A percentile compares a stretch with the other conserved stretches of the same genome.
phyloP scores from a whole-genome alignment of 2,888 invertebrate genomes.

The Clostera curtula region DNA sequence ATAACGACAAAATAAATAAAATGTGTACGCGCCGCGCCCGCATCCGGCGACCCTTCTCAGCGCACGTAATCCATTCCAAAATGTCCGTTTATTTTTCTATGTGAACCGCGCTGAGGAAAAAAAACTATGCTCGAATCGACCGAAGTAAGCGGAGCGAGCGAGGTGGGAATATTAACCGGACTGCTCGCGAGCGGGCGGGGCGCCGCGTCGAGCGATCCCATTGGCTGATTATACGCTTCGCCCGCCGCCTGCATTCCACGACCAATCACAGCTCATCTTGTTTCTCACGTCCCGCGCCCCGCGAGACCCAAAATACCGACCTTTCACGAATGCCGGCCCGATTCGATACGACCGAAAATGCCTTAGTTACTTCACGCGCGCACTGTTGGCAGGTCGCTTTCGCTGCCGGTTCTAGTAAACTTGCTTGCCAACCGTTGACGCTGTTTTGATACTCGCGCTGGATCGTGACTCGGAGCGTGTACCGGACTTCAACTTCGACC shows the following conservation, averaged over 20 bases:
- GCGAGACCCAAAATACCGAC: conserved; percentile 59
- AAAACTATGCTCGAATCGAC: conserved; percentile 59
- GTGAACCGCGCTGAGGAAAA: conserved; percentile 48
- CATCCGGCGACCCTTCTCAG: conserved; percentile 61
- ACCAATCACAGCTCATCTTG: conserved; percentile 42
- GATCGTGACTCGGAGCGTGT: conserved; percentile 15
- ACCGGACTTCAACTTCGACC: conserved; percentile 11
- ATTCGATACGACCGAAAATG: conserved; percentile 72
- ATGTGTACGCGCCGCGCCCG: conserved; percentile 48
- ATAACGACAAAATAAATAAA: conserved; percentile 63
- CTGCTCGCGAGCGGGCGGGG: conserved; percentile 48
- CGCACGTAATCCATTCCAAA: conserved; percentile 57
- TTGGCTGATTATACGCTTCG: conserved; percentile 46
- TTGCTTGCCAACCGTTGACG: conserved; percentile 26
- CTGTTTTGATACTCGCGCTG: conserved; percentile 16
- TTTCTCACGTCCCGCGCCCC: conserved; percentile 52
- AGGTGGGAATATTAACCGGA: conserved; percentile 40
- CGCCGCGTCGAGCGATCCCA: conserved; percentile 39
- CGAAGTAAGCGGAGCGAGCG: conserved; percentile 42
- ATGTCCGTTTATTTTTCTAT: conserved; percentile 74
- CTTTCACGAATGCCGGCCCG: conserved; percentile 70
- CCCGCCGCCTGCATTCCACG: conserved; percentile 51
- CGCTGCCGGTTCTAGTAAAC: conserved; percentile 43
- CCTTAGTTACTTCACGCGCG: conserved; percentile 73
- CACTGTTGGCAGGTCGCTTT: conserved; percentile 57